Percentiles rank a stretch among this genome's conserved stretches.
These are phyloP conservation scores for Megathymus violae DNA, from an alignment of 1,140 invertebrate species.

Conservation along the genomic window DNA sequence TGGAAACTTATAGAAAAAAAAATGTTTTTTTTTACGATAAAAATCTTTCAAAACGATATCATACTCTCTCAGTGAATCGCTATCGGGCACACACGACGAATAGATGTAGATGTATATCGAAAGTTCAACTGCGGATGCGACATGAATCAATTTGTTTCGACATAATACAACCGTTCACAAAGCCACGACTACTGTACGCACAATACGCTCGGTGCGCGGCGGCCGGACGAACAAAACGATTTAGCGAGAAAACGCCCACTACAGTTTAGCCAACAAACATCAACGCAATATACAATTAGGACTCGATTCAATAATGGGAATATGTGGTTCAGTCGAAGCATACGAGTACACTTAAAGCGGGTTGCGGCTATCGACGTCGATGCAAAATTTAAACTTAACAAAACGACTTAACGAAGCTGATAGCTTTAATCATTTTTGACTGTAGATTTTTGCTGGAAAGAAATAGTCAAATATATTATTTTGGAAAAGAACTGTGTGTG, in stretches of 20 bases:
- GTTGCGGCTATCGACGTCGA: slow-evolving; percentile 17
- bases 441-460: not conserved
- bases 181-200: not conserved
- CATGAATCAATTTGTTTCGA: not conserved
- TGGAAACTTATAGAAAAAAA: too few relatives aligned
- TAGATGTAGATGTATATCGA: too few relatives aligned
- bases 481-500: not conserved
- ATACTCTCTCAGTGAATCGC: too few relatives aligned
- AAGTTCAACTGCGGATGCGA: not conserved
- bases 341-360: slow-evolving; percentile 21
- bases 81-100: too few relatives aligned
- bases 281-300: slow-evolving; percentile 13
- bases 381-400: not conserved
- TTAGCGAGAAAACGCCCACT: not conserved
- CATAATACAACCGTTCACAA: not conserved
- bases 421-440: too few relatives aligned
- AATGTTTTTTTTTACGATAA: too few relatives aligned
- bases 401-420: too few relatives aligned
- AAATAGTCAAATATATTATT: not conserved
- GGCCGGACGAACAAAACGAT: not conserved
- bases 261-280: not conserved
- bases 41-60: too few relatives aligned
- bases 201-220: not conserved
- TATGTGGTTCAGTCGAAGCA: slow-evolving; percentile 59
- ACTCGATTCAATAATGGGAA: slow-evolving; percentile 53